Base-by-base conservation (phyloP, 1,140 invertebrate genomes). In the Bathynomus jamesi region DNA sequence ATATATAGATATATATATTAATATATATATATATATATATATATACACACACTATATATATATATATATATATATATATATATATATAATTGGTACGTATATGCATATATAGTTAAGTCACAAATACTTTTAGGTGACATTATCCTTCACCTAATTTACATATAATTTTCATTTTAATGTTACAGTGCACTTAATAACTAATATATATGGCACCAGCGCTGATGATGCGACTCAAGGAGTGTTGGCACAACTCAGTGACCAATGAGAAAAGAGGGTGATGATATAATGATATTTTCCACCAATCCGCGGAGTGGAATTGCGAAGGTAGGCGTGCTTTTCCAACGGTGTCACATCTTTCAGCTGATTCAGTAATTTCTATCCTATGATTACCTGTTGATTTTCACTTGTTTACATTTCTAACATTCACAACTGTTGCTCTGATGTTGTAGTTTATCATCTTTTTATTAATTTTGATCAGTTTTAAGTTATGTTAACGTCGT, bases 381-480 rank as follows among this genome's bases (percentile, higher is more conserved):
- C n/a, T n/a, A n/a, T n/a, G n/a, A n/a, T n/a, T 53, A 53, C 40
- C 40, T 53, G 40, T 53, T 53, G 40, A 53, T 53, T n/a, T 53
- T 53, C 40, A 53, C 40, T 53, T 53, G 40, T 53, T 53, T 53
- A 53, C 40, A 53, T 53, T 17, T 53, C 13, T 53, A 53, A 53
- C 13, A 53, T 53, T 53, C 40, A 53, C 40, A 53, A 53, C 40
- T 53, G 40, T 53, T 53, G 40, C 40, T 53, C 21, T 53, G n/a
- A n/a, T n/a, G n/a, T n/a, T n/a, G n/a, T n/a, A n/a, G n/a, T n/a
- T n/a, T n/a, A n/a, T n/a, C n/a, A n/a, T n/a, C n/a, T n/a, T n/a
- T n/a, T n/a, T n/a, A n/a, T n/a, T n/a, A n/a, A n/a, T n/a, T n/a
- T n/a, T n/a, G n/a, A n/a, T n/a, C n/a, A n/a, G n/a, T n/a, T n/a